Evolutionary conservation across 2,888 invertebrate genomes (phyloP).

Genomic region (Cosmia pyralina): DNA sequence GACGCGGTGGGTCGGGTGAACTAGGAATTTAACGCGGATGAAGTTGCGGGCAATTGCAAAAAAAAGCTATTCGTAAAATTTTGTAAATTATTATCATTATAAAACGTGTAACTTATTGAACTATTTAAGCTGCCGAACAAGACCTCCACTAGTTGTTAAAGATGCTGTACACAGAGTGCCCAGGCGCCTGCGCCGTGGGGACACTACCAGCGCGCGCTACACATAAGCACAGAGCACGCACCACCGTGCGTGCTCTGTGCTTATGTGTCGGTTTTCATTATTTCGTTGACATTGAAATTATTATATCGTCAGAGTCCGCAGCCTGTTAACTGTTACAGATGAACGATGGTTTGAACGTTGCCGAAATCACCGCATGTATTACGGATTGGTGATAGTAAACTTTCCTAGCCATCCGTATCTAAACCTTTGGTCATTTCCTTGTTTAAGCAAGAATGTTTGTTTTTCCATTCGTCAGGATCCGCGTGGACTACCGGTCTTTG

Average conservation of each 20-base stretch:
- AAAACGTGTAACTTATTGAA: neutral
- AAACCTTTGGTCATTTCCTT: neutral
- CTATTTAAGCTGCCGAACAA: too few relatives aligned
- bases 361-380: neutral
- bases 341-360: neutral
- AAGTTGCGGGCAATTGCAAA: too few relatives aligned
- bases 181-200: too few relatives aligned
- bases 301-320: neutral
- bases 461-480: conserved; percentile 90
- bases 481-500: conserved; percentile 95
- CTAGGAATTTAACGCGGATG: too few relatives aligned
- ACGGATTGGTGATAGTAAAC: neutral
- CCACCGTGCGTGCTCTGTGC: neutral
- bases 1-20: too few relatives aligned
- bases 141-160: too few relatives aligned
- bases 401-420: neutral
- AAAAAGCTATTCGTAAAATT: too few relatives aligned
- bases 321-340: neutral
- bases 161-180: too few relatives aligned
- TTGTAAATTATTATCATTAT: neutral
- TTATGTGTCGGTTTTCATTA: neutral
- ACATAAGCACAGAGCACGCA: too few relatives aligned
- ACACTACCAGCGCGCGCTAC: too few relatives aligned
- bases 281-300: too few relatives aligned
- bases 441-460: neutral